phyloP scores from a whole-genome alignment of 2,797 vertebrate genomes.

The Babyrousa celebensis region DNA sequence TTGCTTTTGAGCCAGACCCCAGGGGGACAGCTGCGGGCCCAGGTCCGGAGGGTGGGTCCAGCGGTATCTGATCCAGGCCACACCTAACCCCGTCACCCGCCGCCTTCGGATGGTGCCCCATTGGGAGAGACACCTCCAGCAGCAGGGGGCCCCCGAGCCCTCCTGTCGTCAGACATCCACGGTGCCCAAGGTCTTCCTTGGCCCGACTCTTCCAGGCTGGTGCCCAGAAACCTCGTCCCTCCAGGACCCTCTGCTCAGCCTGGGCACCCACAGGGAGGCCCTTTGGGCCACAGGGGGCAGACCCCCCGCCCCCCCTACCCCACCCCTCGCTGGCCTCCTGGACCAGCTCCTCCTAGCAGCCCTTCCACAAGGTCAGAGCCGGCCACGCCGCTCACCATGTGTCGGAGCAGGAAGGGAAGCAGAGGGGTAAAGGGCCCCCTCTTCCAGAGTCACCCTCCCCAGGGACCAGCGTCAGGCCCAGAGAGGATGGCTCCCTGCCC shows the following conservation, averaged over 20 bases:
- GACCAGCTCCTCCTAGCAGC: neutral
- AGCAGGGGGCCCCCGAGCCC: neutral
- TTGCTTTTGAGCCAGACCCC: neutral
- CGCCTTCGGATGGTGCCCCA: fast-evolving
- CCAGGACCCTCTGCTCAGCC: neutral
- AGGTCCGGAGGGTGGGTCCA: neutral
- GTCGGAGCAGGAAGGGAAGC: neutral
- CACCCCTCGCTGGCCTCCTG: neutral
- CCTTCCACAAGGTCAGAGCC: fast-evolving
- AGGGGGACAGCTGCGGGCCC: neutral
- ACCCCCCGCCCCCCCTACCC: fast-evolving
- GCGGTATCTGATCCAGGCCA: fast-evolving
- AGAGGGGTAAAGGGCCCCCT: too few species aligned
- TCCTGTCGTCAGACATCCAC: neutral
- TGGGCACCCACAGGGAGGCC: neutral
- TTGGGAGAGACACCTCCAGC: neutral
- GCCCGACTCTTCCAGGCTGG: neutral
- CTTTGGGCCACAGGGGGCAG: neutral
- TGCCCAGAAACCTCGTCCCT: neutral
- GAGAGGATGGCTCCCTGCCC: neutral
- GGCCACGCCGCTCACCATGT: fast-evolving
- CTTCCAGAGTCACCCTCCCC: neutral
- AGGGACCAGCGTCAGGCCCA: neutral
- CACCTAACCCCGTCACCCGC: fast-evolving
- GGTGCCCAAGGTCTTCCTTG: fast-evolving